Conservation (phyloP, 2,797 vertebrate genomes). For the Enteromius viviparus region DNA sequence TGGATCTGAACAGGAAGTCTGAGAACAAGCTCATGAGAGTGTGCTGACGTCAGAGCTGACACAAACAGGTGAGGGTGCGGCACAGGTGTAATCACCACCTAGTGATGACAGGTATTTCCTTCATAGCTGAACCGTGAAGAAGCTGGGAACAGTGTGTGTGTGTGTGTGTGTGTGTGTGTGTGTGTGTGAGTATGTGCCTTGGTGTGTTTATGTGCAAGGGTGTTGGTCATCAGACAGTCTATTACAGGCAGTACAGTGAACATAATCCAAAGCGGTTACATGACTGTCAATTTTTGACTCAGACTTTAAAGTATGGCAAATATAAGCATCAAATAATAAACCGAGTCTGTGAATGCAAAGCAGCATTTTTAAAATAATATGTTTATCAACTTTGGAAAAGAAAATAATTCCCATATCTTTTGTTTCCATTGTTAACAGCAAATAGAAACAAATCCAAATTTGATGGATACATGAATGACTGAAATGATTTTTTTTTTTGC, state of each 20-base stretch:
- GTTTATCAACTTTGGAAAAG: neutral
- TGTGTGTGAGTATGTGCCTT: neutral
- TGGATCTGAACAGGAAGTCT: constrained; percentile 35
- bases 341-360: neutral
- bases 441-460: neutral
- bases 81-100: constrained; percentile 59
- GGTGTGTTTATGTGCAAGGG: neutral
- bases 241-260: neutral
- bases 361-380: neutral
- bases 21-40: constrained; percentile 14
- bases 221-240: neutral
- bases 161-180: neutral
- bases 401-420: neutral
- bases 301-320: neutral
- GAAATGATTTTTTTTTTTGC: no score
- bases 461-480: no score
- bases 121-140: constrained; percentile 64
- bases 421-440: neutral
- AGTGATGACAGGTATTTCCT: constrained; percentile 74
- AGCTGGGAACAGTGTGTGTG: constrained; percentile 60
- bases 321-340: neutral
- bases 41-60: constrained; percentile 41
- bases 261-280: neutral
- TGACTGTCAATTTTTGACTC: neutral
- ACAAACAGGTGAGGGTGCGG: constrained; percentile 76